Base-by-base conservation (phyloP, 2,797 vertebrate species). In the Euthynnus affinis region DNA sequence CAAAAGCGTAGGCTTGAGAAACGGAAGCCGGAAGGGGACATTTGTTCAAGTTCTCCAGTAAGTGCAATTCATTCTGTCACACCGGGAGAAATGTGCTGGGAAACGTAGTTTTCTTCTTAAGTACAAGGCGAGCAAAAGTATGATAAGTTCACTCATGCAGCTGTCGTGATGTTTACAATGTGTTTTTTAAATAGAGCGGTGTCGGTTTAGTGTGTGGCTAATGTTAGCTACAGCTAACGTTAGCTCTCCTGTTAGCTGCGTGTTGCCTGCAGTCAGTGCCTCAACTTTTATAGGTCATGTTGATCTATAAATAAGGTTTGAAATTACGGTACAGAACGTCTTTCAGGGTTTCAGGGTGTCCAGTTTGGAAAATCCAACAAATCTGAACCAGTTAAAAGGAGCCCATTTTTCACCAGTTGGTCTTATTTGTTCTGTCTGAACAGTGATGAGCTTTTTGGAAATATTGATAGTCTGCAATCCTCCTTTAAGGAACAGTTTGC, bases 21-120 rank as follows among this genome's bases (percentile, higher is more conserved):
- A 75, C 88, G 89, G 90, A 86, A 91, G 65, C 83, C 77, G 81
- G 18, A 34, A 23, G 56, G 5, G 69, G 59, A 84, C 69, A 32
- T 3, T 1, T 0, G 1, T 15, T 2, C 6, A 18, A 17, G n/a
- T 25, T 29, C 3, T 29, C 3, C 20, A 20, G 59, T 63, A 49
- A 60, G 23, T 20, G n/a, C 3, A 18, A 2, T 49, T 6, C 8
- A 6, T 0, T 29, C 44, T n/a, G 46, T 20, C 9, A 51, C 4
- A 53, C 9, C 5, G 12, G 68, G 40, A 58, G 6, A 7, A 55
- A 74, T 7, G 32, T 57, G 23, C 34, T 0, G 34, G 32, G 5
- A 32, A 5, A 9, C 37, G 23, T 4, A 57, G 6, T 5, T 2
- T 2, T 15, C 29, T 48, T 17, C 2, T 18, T 9, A 20, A 9